Conservation (phyloP, 1,140 invertebrate genomes). For the Bombus haemorrhoidalis region DNA sequence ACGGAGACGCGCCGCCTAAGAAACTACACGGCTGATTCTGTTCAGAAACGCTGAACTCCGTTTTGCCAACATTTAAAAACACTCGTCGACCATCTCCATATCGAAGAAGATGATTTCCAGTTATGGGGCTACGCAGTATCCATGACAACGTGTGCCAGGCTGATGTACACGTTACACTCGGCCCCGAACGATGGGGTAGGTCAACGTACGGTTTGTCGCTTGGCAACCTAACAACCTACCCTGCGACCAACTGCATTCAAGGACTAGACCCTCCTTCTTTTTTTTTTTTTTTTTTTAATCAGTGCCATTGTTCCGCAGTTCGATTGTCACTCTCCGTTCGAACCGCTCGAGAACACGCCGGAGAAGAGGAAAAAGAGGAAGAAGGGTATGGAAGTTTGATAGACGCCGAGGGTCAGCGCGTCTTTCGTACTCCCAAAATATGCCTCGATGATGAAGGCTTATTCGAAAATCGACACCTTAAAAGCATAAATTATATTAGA, state of each 20-base stretch:
- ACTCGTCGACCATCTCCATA: background rate
- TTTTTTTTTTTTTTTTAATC: conserved; percentile 73
- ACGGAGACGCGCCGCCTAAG: too few species aligned
- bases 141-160: conserved; percentile 62
- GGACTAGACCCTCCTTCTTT: conserved; percentile 59
- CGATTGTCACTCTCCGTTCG: conserved; percentile 70
- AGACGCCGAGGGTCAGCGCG: conserved; percentile 33
- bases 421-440: conserved; percentile 16
- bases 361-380: background rate
- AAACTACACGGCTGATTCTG: too few species aligned
- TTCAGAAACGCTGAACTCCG: too few species aligned
- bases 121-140: conserved; percentile 58
- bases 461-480: conserved; percentile 2
- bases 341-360: conserved; percentile 43
- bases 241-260: conserved; percentile 68
- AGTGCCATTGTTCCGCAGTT: conserved; percentile 70
- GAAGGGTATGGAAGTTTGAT: conserved; percentile 43
- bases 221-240: conserved; percentile 78
- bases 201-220: conserved; percentile 76
- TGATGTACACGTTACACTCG: conserved; percentile 55
- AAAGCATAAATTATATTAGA: conserved; percentile 34
- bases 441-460: background rate
- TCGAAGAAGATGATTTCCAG: conserved; percentile 60
- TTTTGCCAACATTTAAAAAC: conserved; percentile 26
- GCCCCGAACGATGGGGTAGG: conserved; percentile 68